Evolutionary conservation across 2,888 invertebrate species (phyloP), one percentile per base, ranked within the genome.

Genomic region (Seira ritae): DNA sequence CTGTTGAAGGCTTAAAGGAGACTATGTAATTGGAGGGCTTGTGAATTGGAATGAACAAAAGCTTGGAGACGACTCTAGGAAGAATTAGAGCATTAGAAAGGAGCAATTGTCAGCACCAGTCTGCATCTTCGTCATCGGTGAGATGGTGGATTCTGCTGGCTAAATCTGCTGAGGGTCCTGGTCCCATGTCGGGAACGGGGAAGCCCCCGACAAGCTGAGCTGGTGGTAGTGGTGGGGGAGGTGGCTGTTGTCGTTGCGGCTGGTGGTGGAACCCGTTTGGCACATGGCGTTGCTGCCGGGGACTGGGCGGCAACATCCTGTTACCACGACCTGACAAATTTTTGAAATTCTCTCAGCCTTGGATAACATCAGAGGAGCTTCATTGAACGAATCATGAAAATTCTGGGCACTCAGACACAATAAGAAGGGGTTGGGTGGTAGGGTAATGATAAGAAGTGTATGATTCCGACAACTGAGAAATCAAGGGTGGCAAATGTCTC

Each of bases 41-140:
- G 37, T 69, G 22, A 50, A 46, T 55, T 69, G 37, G 66, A 62
- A 42, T 24, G 15, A 72, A 60, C 46, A 66, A 65, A 72, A 77
- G 66, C 66, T 69, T 84, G 81, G 81, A 84, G 77, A 77, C 73
- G 84, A 84, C 81, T 79, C 78, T 60, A 78, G 81, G 81, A 81
- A 84, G 82, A 86, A 83, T 85, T 86, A 77, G 70, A 84, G 65
- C 50, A 72, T 87, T 84, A 86, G 74, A 80, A 60, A 68, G 81
- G 80, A 86, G 83, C 85, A 83, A 84, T 87, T 84, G 88, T 88
- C 88, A 88, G 87, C 87, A 86, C 86, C 87, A 86, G 79, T 86
- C 88, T 75, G 87, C 87, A 81, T 88, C 88, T 71, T 88, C 88
- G 46, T 87, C 87, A 46, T 86, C 84, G 71, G 85, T 80, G 37